Percentiles rank a stretch among this genome's conserved stretches.
These are phyloP conservation scores for Serilophus lunatus DNA, from an alignment of 2,113 vertebrate genomes.

Conservation along the genomic window DNA sequence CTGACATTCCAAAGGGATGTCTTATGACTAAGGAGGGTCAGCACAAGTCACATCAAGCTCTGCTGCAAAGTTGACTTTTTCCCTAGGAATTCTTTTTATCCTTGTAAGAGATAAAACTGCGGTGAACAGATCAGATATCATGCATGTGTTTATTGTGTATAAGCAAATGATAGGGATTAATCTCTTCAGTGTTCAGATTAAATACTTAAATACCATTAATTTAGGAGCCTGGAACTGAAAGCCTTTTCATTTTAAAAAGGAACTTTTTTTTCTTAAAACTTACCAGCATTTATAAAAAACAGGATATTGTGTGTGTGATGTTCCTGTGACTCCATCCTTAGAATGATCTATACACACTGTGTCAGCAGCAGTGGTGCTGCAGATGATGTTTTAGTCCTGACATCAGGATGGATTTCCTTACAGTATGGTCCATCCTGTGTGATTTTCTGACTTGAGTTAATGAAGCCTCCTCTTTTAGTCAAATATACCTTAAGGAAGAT, in stretches of 20 bases:
- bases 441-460: not conserved
- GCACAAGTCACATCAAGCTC: not conserved
- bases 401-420: not conserved
- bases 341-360: too few species aligned
- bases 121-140: not conserved
- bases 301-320: not conserved
- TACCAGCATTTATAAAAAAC: not conserved
- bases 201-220: not conserved
- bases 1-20: not conserved
- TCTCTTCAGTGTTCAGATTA: not conserved
- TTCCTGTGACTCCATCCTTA: accelerated
- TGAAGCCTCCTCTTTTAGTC: not conserved
- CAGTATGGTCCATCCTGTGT: not conserved
- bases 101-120: not conserved
- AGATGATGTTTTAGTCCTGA: not conserved
- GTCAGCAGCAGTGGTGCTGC: not conserved
- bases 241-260: not conserved
- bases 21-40: not conserved
- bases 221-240: not conserved
- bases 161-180: not conserved
- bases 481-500: not conserved
- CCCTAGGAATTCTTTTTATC: not conserved
- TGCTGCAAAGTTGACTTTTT: not conserved
- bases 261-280: not conserved
- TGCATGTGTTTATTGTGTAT: not conserved